These are phyloP conservation scores for Andrena minutula DNA, from an alignment of 2,888 invertebrate genomes.

Conservation along the genomic window DNA sequence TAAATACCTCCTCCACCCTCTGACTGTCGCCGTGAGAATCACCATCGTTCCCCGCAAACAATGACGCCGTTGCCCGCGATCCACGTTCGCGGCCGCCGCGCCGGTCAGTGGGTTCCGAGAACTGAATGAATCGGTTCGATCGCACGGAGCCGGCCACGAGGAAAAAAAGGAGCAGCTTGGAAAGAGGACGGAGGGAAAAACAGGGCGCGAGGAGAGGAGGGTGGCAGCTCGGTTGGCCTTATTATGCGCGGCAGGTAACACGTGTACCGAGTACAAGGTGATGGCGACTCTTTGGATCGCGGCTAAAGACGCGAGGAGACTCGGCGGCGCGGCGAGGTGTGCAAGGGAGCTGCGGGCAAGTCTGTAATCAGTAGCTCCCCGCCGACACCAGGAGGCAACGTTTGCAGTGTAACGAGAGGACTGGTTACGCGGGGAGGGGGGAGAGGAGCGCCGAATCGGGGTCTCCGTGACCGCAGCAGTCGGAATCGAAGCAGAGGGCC, in stretches of 20 bases:
- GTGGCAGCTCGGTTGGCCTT: conserved; percentile 57
- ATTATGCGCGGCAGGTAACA: conserved; percentile 74
- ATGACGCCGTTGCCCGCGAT: conserved; percentile 32
- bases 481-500: conserved; percentile 77
- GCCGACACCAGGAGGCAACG: conserved; percentile 71
- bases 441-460: conserved; percentile 62
- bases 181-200: conserved; percentile 1
- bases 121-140: conserved; percentile 60
- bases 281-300: conserved; percentile 59
- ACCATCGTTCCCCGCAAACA: conserved; percentile 34
- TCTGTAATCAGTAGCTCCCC: conserved; percentile 79
- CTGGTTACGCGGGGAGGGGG: conserved; percentile 50
- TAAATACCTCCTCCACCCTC: background rate
- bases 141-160: conserved; percentile 18
- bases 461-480: conserved; percentile 62
- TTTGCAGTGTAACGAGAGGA: conserved; percentile 65
- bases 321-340: background rate
- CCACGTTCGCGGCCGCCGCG: background rate
- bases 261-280: conserved; percentile 71
- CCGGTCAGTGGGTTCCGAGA: conserved; percentile 55
- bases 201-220: background rate
- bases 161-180: conserved; percentile 14
- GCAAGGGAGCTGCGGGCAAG: conserved; percentile 61
- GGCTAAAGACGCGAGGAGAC: conserved; percentile 53
- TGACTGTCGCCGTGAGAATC: conserved; percentile 36